Conservation (phyloP, 2,797 vertebrate genomes). For the Babyrousa celebensis region DNA sequence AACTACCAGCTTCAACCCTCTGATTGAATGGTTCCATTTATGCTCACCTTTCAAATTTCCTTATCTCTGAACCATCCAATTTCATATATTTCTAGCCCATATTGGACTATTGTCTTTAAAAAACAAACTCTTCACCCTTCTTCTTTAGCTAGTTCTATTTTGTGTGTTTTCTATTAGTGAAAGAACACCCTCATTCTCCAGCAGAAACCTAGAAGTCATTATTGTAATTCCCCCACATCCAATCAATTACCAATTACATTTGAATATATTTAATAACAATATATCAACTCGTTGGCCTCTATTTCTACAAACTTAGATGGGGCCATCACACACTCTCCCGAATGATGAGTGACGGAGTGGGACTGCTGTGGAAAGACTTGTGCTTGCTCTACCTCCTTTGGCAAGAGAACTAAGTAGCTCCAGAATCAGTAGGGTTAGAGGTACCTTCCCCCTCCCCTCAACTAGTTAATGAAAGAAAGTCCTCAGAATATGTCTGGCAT, state of each 20-base stretch:
- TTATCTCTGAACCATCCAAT: not conserved
- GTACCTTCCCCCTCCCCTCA: not conserved
- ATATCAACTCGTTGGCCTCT: not conserved
- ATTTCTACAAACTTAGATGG: not conserved
- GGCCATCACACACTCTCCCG: not conserved
- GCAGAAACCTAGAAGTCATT: not conserved
- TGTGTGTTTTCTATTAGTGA: not conserved
- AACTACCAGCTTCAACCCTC: not conserved
- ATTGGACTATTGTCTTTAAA: not conserved
- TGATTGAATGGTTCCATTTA: not conserved
- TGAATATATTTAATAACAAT: not conserved
- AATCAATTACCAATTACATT: not conserved
- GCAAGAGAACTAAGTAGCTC: not conserved
- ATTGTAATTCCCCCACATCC: not conserved
- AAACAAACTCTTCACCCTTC: not conserved
- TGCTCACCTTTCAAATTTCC: not conserved
- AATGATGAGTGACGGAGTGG: not conserved
- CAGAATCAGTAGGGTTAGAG: not conserved
- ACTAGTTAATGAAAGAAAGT: not conserved
- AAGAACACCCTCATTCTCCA: not conserved
- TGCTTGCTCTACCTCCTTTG: not conserved
- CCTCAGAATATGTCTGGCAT: not conserved
- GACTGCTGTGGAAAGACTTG: not conserved
- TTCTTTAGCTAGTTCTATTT: not conserved
- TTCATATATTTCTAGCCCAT: not conserved